Evolutionary conservation across 2,797 vertebrate species (phyloP).

Genomic region (Siniperca undulata): DNA sequence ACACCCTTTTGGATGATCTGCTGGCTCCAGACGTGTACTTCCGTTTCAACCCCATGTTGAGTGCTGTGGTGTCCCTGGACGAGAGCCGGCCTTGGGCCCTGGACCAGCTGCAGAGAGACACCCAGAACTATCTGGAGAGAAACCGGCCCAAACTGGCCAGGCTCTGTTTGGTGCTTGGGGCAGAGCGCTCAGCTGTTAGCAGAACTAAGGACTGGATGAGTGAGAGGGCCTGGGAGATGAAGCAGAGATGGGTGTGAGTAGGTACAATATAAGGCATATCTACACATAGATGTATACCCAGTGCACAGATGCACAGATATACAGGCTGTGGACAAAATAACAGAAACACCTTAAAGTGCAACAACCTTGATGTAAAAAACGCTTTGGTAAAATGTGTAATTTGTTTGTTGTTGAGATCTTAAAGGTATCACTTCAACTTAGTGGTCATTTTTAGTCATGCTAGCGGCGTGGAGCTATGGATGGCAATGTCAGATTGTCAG

Average conservation of each 20-base stretch:
- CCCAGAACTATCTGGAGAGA: slow-evolving; percentile 81
- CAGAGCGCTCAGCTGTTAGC: slow-evolving; percentile 71
- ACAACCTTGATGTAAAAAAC: background rate
- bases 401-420: slow-evolving; percentile 2
- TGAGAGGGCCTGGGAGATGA: slow-evolving; percentile 82
- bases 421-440: background rate
- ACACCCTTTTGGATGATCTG: slow-evolving; percentile 85
- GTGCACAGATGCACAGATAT: background rate
- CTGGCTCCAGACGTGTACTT: slow-evolving; percentile 84
- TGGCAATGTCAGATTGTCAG: background rate
- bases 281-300: background rate
- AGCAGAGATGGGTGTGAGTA: slow-evolving; percentile 77
- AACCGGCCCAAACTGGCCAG: slow-evolving; percentile 80
- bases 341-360: background rate
- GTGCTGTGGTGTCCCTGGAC: slow-evolving; percentile 80
- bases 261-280: background rate
- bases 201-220: slow-evolving; percentile 82
- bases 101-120: slow-evolving; percentile 81
- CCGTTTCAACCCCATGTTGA: slow-evolving; percentile 87
- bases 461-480: background rate
- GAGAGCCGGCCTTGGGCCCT: slow-evolving; percentile 80
- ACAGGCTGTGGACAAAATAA: slow-evolving; percentile 4
- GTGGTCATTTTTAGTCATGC: background rate
- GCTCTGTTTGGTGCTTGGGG: slow-evolving; percentile 79
- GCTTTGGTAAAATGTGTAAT: background rate